Percentiles rank a stretch among this genome's conserved stretches.
Conservation (phyloP, 1,140 invertebrate species). For the Formica selysi region DNA sequence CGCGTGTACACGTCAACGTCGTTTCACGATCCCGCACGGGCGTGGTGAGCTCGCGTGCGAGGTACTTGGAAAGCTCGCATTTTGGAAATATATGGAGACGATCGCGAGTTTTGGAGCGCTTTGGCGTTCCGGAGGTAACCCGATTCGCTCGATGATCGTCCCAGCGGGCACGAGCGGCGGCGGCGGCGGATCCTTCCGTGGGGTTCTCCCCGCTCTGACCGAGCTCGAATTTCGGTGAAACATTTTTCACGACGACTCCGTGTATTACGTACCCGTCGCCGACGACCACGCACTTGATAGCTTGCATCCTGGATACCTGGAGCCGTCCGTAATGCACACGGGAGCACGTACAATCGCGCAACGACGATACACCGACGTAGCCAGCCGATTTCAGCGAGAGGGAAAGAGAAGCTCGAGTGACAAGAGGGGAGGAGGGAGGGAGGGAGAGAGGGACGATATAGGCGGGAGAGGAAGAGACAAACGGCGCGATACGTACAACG, state of each 20-base stretch:
- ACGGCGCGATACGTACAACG: constrained; percentile 23
- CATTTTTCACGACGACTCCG: background rate
- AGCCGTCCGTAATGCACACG: constrained; percentile 68
- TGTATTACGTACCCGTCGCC: constrained; percentile 93
- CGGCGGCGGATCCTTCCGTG: background rate
- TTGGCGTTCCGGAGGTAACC: background rate
- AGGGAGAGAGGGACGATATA: constrained; percentile 34
- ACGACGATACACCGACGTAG: constrained; percentile 50
- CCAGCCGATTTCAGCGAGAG: constrained; percentile 61
- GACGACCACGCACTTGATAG: constrained; percentile 98
- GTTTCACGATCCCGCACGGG: constrained; percentile 13
- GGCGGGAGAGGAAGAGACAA: constrained; percentile 44
- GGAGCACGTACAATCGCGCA: constrained; percentile 69
- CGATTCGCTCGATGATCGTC: background rate
- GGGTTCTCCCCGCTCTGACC: background rate
- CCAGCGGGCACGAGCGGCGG: background rate
- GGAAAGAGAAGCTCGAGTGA: constrained; percentile 20
- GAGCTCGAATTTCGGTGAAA: too few species aligned
- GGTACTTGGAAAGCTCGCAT: background rate
- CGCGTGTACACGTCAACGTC: constrained; percentile 37
- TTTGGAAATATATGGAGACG: background rate
- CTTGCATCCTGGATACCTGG: constrained; percentile 90
- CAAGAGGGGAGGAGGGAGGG: background rate
- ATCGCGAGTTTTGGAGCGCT: background rate
- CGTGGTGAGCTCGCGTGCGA: constrained; percentile 29